Conservation (phyloP, 2,113 vertebrate genomes). For the Alosa alosa region DNA sequence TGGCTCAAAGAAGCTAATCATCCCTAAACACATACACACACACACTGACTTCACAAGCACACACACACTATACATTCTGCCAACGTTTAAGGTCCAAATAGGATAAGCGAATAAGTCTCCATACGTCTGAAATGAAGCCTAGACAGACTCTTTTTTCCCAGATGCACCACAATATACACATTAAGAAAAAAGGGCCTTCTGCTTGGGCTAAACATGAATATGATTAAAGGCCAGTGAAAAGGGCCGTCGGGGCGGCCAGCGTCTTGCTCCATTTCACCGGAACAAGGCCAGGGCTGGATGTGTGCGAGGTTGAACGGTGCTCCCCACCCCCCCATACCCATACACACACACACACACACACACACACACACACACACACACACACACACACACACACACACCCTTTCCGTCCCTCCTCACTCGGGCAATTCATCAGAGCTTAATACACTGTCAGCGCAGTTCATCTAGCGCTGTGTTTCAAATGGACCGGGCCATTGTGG, state of each 20-base stretch:
- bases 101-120: slow-evolving; percentile 43
- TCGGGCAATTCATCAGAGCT: slow-evolving; percentile 78
- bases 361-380: background rate
- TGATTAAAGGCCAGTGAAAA: slow-evolving; percentile 70
- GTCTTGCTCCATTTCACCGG: slow-evolving; percentile 72
- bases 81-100: slow-evolving; percentile 49
- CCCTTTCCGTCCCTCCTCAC: slow-evolving; percentile 54
- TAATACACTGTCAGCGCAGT: slow-evolving; percentile 82
- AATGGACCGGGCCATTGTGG: slow-evolving; percentile 72
- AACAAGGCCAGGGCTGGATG: slow-evolving; percentile 67
- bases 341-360: too few species aligned
- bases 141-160: slow-evolving; percentile 51
- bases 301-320: slow-evolving; percentile 74
- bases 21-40: slow-evolving; percentile 11
- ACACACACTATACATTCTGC: slow-evolving; percentile 16
- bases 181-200: slow-evolving; percentile 72
- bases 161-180: slow-evolving; percentile 69
- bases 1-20: background rate
- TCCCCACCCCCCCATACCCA: slow-evolving; percentile 57
- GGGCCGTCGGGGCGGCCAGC: slow-evolving; percentile 54
- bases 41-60: slow-evolving; percentile 12
- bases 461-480: slow-evolving; percentile 80
- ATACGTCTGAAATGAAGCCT: slow-evolving; percentile 51
- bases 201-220: slow-evolving; percentile 77
- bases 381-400: too few species aligned